phyloP scores from a whole-genome alignment of 1,140 invertebrate species.

The Sinonovacula constricta region DNA sequence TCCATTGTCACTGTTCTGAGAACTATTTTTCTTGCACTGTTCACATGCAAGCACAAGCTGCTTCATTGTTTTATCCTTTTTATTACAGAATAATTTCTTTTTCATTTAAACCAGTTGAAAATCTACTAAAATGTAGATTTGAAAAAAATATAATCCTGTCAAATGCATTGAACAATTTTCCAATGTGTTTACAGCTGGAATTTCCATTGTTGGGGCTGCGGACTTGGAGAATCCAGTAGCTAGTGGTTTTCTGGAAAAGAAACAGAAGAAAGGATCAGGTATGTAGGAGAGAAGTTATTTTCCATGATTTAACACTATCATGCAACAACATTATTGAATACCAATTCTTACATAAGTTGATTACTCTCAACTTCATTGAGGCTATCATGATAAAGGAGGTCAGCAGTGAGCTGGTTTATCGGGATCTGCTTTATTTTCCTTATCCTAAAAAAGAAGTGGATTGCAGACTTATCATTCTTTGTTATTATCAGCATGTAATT shows the following conservation, averaged over 20 bases:
- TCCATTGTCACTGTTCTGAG: no score
- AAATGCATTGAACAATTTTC: neutral
- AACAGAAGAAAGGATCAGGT: constrained; percentile 59
- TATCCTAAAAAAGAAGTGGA: no score
- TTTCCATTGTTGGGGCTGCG: constrained; percentile 55
- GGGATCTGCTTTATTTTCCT: no score
- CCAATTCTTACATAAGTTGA: no score
- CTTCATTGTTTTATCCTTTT: neutral
- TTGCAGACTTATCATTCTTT: no score
- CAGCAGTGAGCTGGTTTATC: no score
- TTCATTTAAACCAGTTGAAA: neutral
- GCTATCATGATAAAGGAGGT: no score
- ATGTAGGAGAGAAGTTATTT: constrained; percentile 3
- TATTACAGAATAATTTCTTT: neutral
- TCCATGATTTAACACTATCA: neutral
- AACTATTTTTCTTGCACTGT: neutral
- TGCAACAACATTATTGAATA: neutral
- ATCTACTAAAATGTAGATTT: constrained; percentile 2
- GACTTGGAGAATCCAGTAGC: constrained; percentile 55
- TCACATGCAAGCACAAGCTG: neutral
- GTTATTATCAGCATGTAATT: no score
- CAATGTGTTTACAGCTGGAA: constrained; percentile 45
- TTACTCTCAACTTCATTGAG: no score
- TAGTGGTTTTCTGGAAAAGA: constrained; percentile 65
- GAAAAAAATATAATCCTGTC: neutral